Percentiles rank a stretch among this genome's conserved stretches.
phyloP scores from a whole-genome alignment of 2,888 invertebrate genomes.

The Morinoia aosen region DNA sequence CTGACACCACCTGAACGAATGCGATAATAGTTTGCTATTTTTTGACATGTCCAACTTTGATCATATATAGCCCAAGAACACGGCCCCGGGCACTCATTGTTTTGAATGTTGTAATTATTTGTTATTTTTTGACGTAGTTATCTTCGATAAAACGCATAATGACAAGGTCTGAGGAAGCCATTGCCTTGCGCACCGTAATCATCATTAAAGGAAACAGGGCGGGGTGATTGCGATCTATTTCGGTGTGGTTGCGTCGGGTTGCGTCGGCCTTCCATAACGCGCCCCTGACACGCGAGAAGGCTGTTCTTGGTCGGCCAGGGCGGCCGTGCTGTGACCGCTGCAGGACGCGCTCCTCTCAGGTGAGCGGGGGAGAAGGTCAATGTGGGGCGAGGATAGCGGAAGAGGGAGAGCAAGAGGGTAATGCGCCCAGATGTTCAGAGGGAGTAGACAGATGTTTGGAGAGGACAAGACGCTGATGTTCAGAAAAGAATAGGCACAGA shows the following conservation, averaged over 20 bases:
- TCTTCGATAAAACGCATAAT: conserved; percentile 17
- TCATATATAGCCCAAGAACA: not conserved
- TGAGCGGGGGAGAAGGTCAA: not conserved
- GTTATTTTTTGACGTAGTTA: conserved; percentile 2
- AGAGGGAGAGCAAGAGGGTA: too few relatives aligned
- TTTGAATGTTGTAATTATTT: not conserved
- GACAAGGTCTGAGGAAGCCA: conserved; percentile 17
- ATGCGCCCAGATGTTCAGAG: not conserved
- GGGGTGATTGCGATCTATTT: conserved; percentile 16
- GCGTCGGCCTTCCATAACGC: not conserved
- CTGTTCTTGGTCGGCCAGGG: not conserved
- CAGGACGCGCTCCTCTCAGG: not conserved
- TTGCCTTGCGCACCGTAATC: conserved; percentile 15
- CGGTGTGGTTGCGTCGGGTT: conserved; percentile 32
- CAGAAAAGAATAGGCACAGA: not conserved
- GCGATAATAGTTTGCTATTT: not conserved
- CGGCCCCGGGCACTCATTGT: not conserved
- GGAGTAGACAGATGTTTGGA: not conserved
- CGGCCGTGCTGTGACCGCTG: not conserved
- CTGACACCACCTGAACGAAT: not conserved
- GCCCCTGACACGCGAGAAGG: not conserved
- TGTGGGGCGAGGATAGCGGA: not conserved
- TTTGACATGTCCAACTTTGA: not conserved
- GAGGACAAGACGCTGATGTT: too few relatives aligned
- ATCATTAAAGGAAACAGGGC: conserved; percentile 33